phyloP scores from a whole-genome alignment of 30 jellyfish, hydroid and myxozoan genomes.

The Morbakka virulenta region DNA sequence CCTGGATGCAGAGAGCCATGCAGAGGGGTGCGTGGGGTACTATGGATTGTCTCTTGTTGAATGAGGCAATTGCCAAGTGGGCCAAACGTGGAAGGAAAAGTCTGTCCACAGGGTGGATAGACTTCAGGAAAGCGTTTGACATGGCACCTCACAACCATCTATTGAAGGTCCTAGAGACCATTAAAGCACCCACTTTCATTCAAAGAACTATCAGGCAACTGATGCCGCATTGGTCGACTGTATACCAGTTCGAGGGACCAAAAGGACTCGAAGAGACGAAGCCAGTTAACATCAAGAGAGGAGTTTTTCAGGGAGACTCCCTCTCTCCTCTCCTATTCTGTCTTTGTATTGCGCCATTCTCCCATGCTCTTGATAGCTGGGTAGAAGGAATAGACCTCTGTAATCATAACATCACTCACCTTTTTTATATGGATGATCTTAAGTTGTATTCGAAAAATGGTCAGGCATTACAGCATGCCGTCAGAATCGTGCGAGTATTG shows the following conservation, averaged over 20 bases:
- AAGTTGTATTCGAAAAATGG: background rate
- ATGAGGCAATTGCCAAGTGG: background rate
- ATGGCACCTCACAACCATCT: background rate
- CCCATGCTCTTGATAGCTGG: too few species aligned
- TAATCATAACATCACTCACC: too few species aligned
- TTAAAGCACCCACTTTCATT: too few species aligned
- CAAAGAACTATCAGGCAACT: background rate
- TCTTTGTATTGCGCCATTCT: too few species aligned
- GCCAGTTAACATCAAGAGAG: background rate
- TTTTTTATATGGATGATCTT: too few species aligned
- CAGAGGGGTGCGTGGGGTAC: background rate
- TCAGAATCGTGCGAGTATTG: too few species aligned
- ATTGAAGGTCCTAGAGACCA: too few species aligned
- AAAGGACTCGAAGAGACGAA: background rate
- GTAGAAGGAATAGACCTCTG: too few species aligned
- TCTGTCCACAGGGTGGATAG: background rate
- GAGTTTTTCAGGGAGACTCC: background rate
- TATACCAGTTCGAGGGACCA: background rate
- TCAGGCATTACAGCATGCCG: background rate
- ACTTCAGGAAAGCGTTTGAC: background rate
- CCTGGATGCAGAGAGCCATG: background rate
- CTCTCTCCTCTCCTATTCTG: background rate
- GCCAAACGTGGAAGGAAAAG: background rate
- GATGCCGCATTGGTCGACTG: background rate
- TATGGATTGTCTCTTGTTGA: background rate